phyloP scores from a whole-genome alignment of 2,797 vertebrate genomes.

The Lepidocolaptes lacrymiger region DNA sequence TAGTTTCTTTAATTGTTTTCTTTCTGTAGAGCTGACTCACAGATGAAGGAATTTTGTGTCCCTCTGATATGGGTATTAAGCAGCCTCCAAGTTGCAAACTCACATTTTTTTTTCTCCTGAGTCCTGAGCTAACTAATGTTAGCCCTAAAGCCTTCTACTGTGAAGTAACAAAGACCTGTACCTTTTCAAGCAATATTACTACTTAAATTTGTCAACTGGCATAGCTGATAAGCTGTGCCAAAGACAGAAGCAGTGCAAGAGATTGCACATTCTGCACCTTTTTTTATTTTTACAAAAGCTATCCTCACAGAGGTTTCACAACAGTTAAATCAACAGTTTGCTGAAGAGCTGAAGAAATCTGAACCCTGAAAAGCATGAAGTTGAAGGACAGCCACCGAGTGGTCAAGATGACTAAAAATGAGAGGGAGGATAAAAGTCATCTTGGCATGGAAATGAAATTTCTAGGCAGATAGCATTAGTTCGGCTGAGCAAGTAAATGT shows the following conservation, averaged over 20 bases:
- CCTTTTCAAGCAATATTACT: neutral
- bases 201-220: neutral
- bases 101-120: neutral
- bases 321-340: neutral
- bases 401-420: accelerated
- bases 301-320: neutral
- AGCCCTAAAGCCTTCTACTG: neutral
- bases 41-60: neutral
- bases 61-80: neutral
- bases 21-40: neutral
- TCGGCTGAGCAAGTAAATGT: neutral
- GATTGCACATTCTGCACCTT: neutral
- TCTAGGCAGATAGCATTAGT: neutral
- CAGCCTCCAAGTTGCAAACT: neutral
- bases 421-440: neutral
- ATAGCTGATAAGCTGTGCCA: neutral
- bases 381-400: neutral
- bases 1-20: neutral
- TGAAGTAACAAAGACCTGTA: neutral
- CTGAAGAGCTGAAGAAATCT: neutral
- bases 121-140: neutral
- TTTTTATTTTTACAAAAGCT: neutral
- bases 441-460: neutral
- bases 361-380: neutral
- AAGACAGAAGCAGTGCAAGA: neutral